Evolutionary conservation across 2,113 vertebrate genomes (phyloP).

Genomic region (Hypanus sabinus): DNA sequence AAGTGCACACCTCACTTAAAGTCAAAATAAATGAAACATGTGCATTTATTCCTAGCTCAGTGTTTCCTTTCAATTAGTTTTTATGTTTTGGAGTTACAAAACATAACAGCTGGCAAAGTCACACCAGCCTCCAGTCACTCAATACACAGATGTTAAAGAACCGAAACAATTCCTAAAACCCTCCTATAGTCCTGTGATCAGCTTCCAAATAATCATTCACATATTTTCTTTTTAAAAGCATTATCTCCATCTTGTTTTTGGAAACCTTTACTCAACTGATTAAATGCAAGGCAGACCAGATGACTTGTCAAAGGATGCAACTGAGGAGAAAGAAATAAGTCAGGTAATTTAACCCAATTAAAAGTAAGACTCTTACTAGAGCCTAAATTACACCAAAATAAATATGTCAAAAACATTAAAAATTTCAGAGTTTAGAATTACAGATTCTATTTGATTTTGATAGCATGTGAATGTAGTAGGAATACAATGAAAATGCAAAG

Average conservation of each 20-base stretch:
- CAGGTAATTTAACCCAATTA: background rate
- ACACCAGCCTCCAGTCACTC: background rate
- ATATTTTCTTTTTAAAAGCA: background rate
- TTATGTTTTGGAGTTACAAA: no score
- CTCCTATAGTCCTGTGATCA: background rate
- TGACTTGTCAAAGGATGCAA: background rate
- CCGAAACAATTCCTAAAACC: background rate
- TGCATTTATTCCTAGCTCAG: no score
- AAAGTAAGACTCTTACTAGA: background rate
- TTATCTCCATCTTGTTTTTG: background rate
- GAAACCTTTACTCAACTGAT: background rate
- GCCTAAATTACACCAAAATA: background rate
- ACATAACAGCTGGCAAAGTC: no score
- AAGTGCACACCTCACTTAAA: no score
- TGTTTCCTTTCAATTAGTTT: no score
- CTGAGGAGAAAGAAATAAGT: background rate
- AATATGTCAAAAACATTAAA: background rate
- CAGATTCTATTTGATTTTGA: conserved; percentile 5
- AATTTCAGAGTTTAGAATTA: background rate
- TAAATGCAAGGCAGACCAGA: no score
- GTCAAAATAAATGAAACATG: no score
- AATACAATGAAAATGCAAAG: background rate
- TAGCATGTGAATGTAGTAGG: background rate
- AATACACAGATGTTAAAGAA: background rate
- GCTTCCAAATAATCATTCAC: background rate